Evolutionary conservation across 2,888 invertebrate genomes (phyloP).

Genomic region (Chrysolina americana): DNA sequence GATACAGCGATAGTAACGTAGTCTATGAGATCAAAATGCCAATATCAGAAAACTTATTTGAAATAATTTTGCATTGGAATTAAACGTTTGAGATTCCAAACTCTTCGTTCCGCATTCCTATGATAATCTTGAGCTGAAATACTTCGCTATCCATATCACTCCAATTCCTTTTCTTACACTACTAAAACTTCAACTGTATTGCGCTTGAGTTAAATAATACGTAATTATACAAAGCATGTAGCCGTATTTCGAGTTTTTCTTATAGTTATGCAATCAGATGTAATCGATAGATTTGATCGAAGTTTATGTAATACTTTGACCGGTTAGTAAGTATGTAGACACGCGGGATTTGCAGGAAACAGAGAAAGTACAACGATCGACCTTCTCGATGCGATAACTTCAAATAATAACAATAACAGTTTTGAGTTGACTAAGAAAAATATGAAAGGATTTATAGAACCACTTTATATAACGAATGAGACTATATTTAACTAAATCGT

Average conservation of each 20-base stretch:
- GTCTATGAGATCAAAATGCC: background rate
- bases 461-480: too few species aligned
- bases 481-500: too few species aligned
- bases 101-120: background rate
- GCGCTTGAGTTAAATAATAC: slow-evolving; percentile 1
- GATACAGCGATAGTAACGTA: background rate
- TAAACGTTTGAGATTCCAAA: background rate
- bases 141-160: background rate
- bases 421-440: background rate
- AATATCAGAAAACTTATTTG: background rate
- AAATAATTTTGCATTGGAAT: background rate
- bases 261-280: slow-evolving; percentile 14
- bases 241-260: slow-evolving; percentile 1
- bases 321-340: background rate
- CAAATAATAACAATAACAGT: too few species aligned
- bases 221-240: slow-evolving; percentile 3
- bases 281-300: slow-evolving; percentile 10
- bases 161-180: background rate
- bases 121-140: background rate
- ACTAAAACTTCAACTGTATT: background rate
- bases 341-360: slow-evolving; percentile 5
- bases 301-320: slow-evolving; percentile 5
- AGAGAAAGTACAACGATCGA: slow-evolving; percentile 5
- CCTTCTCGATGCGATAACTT: background rate
- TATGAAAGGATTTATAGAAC: background rate